phyloP scores from a whole-genome alignment of 2,797 vertebrate genomes.

The Calcarius lapponicus region DNA sequence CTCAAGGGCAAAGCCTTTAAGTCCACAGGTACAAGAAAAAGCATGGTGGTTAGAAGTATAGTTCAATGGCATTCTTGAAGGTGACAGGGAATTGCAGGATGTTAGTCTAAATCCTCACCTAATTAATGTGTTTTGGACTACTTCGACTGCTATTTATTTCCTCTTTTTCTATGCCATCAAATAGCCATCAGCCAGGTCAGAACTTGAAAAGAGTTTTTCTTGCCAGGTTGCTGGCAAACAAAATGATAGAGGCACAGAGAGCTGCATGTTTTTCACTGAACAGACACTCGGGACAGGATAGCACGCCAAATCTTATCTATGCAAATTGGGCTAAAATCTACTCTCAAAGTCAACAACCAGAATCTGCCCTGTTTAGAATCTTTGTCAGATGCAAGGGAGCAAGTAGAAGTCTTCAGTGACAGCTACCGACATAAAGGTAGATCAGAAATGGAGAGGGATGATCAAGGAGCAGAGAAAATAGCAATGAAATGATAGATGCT shows the following conservation, averaged over 20 bases:
- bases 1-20: background rate
- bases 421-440: conserved; percentile 38
- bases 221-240: conserved; percentile 52
- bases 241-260: conserved; percentile 27
- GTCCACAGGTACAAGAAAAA: background rate
- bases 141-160: background rate
- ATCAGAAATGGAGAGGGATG: conserved; percentile 12
- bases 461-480: conserved; percentile 28
- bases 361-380: conserved; percentile 34
- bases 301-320: conserved; percentile 32
- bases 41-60: background rate
- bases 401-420: conserved; percentile 44
- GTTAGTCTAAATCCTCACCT: background rate
- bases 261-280: conserved; percentile 17
- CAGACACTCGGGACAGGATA: conserved; percentile 32
- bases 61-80: background rate
- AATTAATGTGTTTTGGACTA: background rate
- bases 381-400: conserved; percentile 35
- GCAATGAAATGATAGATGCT: background rate
- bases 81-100: background rate
- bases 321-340: conserved; percentile 63
- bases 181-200: conserved; percentile 50
- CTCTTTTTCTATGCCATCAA: conserved; percentile 38
- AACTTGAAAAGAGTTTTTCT: conserved; percentile 20
- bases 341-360: conserved; percentile 38